phyloP scores from a whole-genome alignment of 2,113 vertebrate genomes.

The Anas platyrhynchos region DNA sequence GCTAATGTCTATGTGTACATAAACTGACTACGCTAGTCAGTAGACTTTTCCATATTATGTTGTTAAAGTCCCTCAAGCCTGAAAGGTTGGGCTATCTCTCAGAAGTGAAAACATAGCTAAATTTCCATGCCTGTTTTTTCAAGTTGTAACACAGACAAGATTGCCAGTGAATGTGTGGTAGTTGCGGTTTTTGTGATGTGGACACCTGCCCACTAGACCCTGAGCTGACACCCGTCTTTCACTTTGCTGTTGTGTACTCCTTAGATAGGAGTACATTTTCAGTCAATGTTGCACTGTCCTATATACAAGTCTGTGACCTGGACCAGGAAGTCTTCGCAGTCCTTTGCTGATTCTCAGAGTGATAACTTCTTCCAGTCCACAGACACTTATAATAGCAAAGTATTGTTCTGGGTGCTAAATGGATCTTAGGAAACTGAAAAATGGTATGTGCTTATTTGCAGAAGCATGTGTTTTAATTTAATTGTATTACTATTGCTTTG shows the following conservation, averaged over 20 bases:
- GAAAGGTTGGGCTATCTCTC: background rate
- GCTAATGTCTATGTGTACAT: background rate
- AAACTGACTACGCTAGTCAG: background rate
- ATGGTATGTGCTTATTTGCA: background rate
- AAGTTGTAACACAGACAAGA: background rate
- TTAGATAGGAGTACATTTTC: background rate
- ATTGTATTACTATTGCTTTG: background rate
- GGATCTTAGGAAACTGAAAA: background rate
- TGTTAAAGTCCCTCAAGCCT: background rate
- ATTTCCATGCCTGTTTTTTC: background rate
- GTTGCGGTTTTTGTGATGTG: background rate
- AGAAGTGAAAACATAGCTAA: background rate
- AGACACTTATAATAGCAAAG: background rate
- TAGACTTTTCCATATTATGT: background rate
- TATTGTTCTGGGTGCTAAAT: background rate
- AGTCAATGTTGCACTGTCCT: fast-evolving
- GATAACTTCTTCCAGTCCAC: background rate
- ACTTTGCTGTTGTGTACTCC: background rate
- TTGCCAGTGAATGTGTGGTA: background rate
- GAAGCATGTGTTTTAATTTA: background rate
- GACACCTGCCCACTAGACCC: background rate
- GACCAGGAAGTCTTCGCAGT: background rate
- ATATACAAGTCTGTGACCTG: background rate
- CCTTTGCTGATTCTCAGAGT: background rate
- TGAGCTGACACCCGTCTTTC: background rate